These are phyloP conservation scores for Coronaproctus castanopsis DNA, from an alignment of 2,888 invertebrate genomes.

Conservation along the genomic window DNA sequence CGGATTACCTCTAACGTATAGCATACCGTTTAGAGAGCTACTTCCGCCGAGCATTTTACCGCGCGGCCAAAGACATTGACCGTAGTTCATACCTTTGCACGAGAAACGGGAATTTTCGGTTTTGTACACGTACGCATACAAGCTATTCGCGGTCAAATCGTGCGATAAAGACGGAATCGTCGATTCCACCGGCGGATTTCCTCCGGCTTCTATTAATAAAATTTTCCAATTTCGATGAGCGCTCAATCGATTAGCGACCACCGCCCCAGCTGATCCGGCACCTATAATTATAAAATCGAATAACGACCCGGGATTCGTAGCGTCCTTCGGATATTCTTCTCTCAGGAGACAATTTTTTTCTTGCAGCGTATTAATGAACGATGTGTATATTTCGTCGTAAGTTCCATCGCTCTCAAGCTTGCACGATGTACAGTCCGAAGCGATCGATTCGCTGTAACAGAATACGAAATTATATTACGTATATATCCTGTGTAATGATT, in stretches of 20 bases:
- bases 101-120: neutral
- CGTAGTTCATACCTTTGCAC: slow-evolving; percentile 68
- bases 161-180: slow-evolving; percentile 65
- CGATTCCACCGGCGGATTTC: slow-evolving; percentile 70
- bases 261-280: slow-evolving; percentile 54
- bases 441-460: no score
- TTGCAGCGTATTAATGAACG: neutral
- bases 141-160: slow-evolving; percentile 50
- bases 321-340: neutral
- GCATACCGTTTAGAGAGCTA: slow-evolving; percentile 75
- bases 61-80: slow-evolving; percentile 75
- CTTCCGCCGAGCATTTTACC: slow-evolving; percentile 56
- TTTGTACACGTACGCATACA: slow-evolving; percentile 37
- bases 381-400: neutral
- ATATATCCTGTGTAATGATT: no score
- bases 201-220: slow-evolving; percentile 54
- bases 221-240: slow-evolving; percentile 65
- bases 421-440: no score
- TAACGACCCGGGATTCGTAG: neutral
- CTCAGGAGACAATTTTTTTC: neutral
- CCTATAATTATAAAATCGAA: neutral
- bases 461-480: no score
- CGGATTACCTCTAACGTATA: slow-evolving; percentile 71
- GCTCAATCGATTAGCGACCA: slow-evolving; percentile 61
- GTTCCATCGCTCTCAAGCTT: neutral